These are phyloP conservation scores for Peromyscus californicus DNA, from an alignment of 2,113 vertebrate species.

Conservation along the genomic window DNA sequence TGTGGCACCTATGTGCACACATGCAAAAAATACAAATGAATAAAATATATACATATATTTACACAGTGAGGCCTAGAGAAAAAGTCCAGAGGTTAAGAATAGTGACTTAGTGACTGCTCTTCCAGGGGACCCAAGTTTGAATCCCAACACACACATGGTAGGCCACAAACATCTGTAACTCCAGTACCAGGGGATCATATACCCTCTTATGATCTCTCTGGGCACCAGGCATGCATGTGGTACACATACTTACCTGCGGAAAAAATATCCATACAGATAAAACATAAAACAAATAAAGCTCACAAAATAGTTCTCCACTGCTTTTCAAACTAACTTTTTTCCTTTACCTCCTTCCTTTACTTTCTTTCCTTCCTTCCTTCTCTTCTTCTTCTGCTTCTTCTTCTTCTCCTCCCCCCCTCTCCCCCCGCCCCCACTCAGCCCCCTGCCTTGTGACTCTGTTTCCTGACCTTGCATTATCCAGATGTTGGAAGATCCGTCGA, in stretches of 20 bases:
- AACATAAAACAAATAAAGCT: not conserved
- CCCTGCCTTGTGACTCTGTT: no score
- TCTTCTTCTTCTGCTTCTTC: not conserved
- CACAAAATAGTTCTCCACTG: not conserved
- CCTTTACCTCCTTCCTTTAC: not conserved
- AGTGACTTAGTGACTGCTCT: not conserved
- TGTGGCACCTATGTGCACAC: no score
- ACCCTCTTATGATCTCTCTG: not conserved
- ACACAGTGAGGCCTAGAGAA: not conserved
- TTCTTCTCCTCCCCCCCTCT: not conserved
- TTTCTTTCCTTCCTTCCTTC: not conserved
- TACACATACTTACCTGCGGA: not conserved
- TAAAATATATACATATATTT: no score
- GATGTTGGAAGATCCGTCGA: no score
- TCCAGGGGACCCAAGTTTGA: not conserved
- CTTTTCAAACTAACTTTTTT: not conserved
- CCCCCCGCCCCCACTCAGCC: no score
- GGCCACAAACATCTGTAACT: not conserved
- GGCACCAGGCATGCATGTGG: not conserved
- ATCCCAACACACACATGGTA: not conserved
- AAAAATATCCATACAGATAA: not conserved
- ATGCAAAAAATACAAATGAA: no score
- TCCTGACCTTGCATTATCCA: no score
- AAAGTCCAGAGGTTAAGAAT: not conserved
- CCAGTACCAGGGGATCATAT: not conserved